Conservation (phyloP, 2,113 vertebrate species). For the Nipponia nippon region DNA sequence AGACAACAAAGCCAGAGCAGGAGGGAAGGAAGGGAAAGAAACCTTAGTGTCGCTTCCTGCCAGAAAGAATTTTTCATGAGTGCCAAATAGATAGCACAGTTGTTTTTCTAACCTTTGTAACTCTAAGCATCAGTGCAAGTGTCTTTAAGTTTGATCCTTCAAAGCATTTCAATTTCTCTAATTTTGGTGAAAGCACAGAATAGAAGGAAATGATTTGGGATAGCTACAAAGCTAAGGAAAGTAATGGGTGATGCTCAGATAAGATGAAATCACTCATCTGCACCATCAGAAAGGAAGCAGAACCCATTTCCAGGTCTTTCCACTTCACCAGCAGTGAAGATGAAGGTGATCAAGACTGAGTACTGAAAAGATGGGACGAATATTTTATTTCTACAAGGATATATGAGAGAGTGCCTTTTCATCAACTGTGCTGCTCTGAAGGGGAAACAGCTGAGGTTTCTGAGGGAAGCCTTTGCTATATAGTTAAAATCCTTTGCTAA, state of each 20-base stretch:
- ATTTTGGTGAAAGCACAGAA: background rate
- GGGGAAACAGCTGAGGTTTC: background rate
- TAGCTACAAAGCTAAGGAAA: background rate
- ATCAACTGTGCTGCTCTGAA: background rate
- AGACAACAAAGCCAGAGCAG: background rate
- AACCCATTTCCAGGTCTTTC: conserved; percentile 36
- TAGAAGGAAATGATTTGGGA: background rate
- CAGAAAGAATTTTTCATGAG: background rate
- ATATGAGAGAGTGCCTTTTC: background rate
- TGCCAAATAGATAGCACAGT: background rate
- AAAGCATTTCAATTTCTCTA: background rate
- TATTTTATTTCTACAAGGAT: background rate
- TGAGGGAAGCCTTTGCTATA: background rate
- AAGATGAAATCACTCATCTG: background rate
- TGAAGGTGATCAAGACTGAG: background rate
- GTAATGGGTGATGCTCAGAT: background rate
- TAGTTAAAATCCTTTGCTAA: background rate
- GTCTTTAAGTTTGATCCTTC: background rate
- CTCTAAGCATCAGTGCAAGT: background rate
- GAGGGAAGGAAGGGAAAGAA: background rate
- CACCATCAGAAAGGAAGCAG: background rate
- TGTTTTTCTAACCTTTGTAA: background rate
- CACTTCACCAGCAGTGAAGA: background rate
- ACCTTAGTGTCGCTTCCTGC: background rate
- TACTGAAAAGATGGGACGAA: background rate